Evolutionary conservation across 30 jellyfish, hydroid and myxozoan genomes (phyloP), one percentile per base, ranked within the genome.

Genomic region (Pseudorhiza aurosa): DNA sequence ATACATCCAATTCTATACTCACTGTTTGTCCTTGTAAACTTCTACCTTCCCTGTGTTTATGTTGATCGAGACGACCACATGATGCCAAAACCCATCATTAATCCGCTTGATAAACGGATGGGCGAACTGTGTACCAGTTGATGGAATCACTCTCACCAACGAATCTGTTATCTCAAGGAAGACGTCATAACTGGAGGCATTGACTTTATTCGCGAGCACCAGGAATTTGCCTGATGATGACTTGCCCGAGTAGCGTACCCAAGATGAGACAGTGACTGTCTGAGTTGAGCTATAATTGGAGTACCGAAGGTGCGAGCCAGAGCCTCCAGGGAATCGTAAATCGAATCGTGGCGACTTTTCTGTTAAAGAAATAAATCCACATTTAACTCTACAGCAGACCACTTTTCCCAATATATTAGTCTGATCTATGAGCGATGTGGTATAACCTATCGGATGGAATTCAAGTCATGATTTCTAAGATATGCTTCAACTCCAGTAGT

Each of bases 341-440:
- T 93, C 99, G 56, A 93, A 81, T 43, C 84, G 69, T 19, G 83
- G 68, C 21, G 99, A 89, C 18, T 77, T 80, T 36, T 65, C 99
- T 93, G 84, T n/a, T 29, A 65, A 42, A 2, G 62, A 47, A 47
- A 47, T 6, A 8, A 47, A n/a, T n/a, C n/a, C n/a, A n/a, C n/a
- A n/a, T n/a, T n/a, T n/a, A n/a, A n/a, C n/a, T n/a, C n/a, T n/a
- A n/a, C n/a, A n/a, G n/a, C n/a, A n/a, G n/a, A n/a, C n/a, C n/a
- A n/a, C n/a, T n/a, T n/a, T n/a, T n/a, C n/a, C n/a, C n/a, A n/a
- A n/a, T n/a, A n/a, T n/a, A n/a, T n/a, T n/a, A n/a, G n/a, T n/a
- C n/a, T n/a, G n/a, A n/a, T n/a, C n/a, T n/a, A n/a, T n/a, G n/a
- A n/a, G n/a, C n/a, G n/a, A n/a, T n/a, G n/a, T n/a, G n/a, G n/a